phyloP scores from a whole-genome alignment of 2,113 vertebrate genomes.

The Perca fluviatilis region DNA sequence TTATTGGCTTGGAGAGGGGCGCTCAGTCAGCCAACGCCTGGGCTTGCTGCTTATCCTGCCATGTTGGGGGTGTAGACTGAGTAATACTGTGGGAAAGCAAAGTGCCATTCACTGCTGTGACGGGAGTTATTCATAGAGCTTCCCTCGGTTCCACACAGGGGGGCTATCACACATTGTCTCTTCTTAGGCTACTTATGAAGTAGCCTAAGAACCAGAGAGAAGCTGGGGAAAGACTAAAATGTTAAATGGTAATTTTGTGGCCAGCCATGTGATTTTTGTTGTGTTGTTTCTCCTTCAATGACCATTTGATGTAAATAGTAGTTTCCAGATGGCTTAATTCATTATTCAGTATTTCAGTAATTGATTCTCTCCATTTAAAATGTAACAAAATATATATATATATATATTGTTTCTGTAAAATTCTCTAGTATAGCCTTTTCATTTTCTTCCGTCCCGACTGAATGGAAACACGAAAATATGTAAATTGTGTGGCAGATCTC shows the following conservation, averaged over 20 bases:
- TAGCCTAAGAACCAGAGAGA: neutral
- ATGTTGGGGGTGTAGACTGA: slow-evolving; percentile 76
- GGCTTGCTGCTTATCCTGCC: slow-evolving; percentile 66
- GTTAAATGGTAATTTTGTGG: slow-evolving; percentile 14
- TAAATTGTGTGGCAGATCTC: slow-evolving; percentile 1
- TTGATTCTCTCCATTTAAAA: neutral
- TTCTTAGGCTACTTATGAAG: slow-evolving; percentile 52
- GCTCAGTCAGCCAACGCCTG: slow-evolving; percentile 46
- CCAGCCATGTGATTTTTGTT: neutral
- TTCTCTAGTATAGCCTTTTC: neutral
- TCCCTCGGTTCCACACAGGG: slow-evolving; percentile 63
- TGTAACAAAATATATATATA: neutral
- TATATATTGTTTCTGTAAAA: neutral
- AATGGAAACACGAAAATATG: slow-evolving; percentile 17
- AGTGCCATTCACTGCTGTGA: slow-evolving; percentile 75
- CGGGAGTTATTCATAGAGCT: slow-evolving; percentile 77
- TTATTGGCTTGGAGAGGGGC: slow-evolving; percentile 47
- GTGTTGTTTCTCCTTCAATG: neutral
- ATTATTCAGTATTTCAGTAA: neutral
- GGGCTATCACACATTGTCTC: slow-evolving; percentile 70
- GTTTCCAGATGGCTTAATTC: neutral
- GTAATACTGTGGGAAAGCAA: slow-evolving; percentile 75
- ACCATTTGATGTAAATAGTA: neutral
- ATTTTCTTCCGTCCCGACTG: neutral
- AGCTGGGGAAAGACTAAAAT: slow-evolving; percentile 27